A percentile compares a stretch with the other conserved stretches of the same genome.
Evolutionary conservation across 2,797 vertebrate species (phyloP).

Genomic region (Agapornis canus): DNA sequence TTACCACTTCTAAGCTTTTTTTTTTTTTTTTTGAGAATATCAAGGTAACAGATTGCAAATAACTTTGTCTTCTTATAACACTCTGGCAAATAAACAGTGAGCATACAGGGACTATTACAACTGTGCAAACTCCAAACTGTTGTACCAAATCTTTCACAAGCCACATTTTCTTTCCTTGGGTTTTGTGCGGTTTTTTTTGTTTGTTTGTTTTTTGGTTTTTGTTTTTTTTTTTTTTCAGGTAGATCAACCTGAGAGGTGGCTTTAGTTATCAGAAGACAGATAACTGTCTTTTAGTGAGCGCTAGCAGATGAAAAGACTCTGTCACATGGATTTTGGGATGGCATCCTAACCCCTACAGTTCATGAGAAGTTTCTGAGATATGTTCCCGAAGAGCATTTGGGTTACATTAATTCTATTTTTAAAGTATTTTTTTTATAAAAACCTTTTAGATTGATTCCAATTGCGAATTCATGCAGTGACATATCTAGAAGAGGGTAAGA

Average conservation of each 20-base stretch:
- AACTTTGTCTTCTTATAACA: neutral
- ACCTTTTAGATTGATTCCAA: neutral
- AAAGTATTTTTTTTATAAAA: neutral
- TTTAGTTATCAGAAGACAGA: neutral
- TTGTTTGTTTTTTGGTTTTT: neutral
- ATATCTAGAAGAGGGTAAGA: neutral
- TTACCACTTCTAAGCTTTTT: neutral
- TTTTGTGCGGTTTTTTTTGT: neutral
- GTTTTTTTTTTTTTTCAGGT: neutral
- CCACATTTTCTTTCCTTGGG: rapidly evolving
- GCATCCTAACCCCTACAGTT: neutral
- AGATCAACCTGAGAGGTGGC: neutral
- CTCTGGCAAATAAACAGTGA: neutral
- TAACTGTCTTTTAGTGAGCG: neutral
- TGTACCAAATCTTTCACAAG: neutral
- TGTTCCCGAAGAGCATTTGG: neutral
- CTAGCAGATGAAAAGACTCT: neutral
- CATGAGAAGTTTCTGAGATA: neutral
- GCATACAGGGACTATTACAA: neutral
- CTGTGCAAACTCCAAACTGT: neutral
- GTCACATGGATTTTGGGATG: neutral
- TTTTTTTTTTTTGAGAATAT: neutral
- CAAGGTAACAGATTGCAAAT: neutral
- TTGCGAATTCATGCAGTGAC: neutral
- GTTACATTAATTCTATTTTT: neutral